Evolutionary conservation across 1,140 invertebrate genomes (phyloP), one percentile per base, ranked within the genome.

Genomic region (Zaprionus vittiger): DNA sequence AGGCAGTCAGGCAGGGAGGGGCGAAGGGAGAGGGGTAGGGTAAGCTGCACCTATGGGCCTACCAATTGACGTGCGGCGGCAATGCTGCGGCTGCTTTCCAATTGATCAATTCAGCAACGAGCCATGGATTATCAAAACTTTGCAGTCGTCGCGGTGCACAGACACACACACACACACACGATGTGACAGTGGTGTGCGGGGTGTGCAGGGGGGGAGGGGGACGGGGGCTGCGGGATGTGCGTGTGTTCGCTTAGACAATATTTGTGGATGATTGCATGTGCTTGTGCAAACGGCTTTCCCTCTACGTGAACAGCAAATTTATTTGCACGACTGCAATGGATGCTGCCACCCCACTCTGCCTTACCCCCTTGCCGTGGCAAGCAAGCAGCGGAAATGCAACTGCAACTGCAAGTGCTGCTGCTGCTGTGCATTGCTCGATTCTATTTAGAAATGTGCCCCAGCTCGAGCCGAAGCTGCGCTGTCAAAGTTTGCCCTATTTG

Each of bases 281-380:
- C 83, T 83, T 89, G 77, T 89, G 84, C 84, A 87, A 86, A 83
- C 81, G 81, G 78, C 82, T 84, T 85, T 84, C n/a, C 82, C 75
- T 84, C 82, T 79, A 87, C 84, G 83, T 87, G 84, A 87, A 89
- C 83, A 73, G 81, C 85, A 89, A 87, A 87, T 87, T 87, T 87
- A 87, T 87, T 87, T 87, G 83, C 84, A 81, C 74, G 87, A 85
- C 44, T 85, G 82, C 82, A 82, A 85, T 85, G 80, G 82, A 86
- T 86, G 82, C 72, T 69, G 71, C 49, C 17, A 37, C 54, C 11
- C 5, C 38, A 47, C 12, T 6, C 28, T 31, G n/a, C 14, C 37
- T 4, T 9, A 7, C 4, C 59, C 28, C 47, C 12, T n/a, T 12
- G 15, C 52, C 37, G 31, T 34, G 31, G 31, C 31, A 34, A 34